Evolutionary conservation across 2,888 invertebrate species (phyloP), one percentile per base, ranked within the genome.

Genomic region (Platycheirus albimanus): DNA sequence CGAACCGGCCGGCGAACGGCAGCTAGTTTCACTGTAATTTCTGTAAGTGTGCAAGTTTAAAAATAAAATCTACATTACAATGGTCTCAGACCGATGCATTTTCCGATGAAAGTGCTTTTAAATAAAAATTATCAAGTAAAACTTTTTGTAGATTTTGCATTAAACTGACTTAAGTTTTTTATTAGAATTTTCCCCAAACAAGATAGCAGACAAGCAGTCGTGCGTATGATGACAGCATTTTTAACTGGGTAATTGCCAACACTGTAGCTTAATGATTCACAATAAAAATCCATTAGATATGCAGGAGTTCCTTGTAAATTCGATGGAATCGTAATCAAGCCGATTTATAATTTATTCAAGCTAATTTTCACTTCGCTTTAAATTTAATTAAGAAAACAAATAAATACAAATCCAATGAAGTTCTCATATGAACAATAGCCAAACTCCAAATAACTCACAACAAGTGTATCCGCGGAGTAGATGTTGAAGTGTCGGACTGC

Each of bases 211-310:
- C 0, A 17, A 5, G 33, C 3, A 33, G 20, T n/a, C 4, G 13
- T 19, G 43, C 13, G 38, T 38, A 5, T 15, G 6, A 45, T 19
- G 24, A 49, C 38, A 24, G 13, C 8, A 19, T 49, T 20, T n/a
- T n/a, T n/a, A n/a, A 20, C 8, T 19, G 11, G n/a, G 24, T 49
- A 0, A 11, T 11, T 51, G 3, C 28, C 15, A 28, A 51, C n/a
- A 13, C 28, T 33, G 52, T 52, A 15, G 30, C 5, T n/a, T 33
- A 15, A 52, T 52, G 52, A 52, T 52, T 52, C 52, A 52, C 11
- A 17, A 13, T 3, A 49, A 24, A 24, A 17, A n/a, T 49, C 24
- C 49, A 13, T 49, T 8, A 45, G n/a, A n/a, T n/a, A n/a, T 3
- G 19, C 1, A 17, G 7, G 8, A 45, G 8, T 45, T 45, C 15